Evolutionary conservation across 2,113 vertebrate species (phyloP), one percentile per base, ranked within the genome.

Genomic region (Sinocyclocheilus grahami): DNA sequence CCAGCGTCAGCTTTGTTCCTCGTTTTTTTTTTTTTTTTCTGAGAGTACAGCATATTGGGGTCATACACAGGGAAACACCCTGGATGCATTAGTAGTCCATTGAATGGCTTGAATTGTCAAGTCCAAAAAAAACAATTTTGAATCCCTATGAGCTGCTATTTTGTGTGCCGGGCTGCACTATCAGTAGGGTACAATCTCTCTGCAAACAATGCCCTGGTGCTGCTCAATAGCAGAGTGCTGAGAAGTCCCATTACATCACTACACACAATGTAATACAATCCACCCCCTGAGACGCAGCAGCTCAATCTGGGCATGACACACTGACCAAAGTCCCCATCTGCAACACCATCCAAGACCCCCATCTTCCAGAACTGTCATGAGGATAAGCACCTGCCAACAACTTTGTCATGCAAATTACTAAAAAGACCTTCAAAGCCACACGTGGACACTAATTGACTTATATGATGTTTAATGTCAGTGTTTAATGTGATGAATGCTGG

Each of bases 191-290:
- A 18, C 27, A 86, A 79, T 85, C 85, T 80, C 48, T 88, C 60
- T 86, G 86, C 39, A 86, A 86, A 85, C 90, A 90, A 75, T 55
- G 85, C 89, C 90, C 85, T 60, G 78, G 86, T 85, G 85, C 82
- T 86, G 78, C 63, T 81, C 30, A 30, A 81, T 30, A 82, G 69
- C 87, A 85, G 85, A 88, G 77, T 76, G 62, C 72, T 74, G 39
- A 87, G 80, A 90, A 91, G 89, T 90, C 92, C 88, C 90, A 92
- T 90, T 92, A 92, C 89, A 91, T 89, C 92, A 93, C 91, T 88
- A 91, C 90, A 90, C 90, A 90, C n/a, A 46, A 69, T 67, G 91
- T 91, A 94, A 95, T 72, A 89, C 39, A 83, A 93, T 90, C 88
- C 87, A 27, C 63, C 91, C 83, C 89, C 30, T 30, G 90, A 93